Conservation (phyloP, 2,113 vertebrate species). For the Nyctibius bracteatus region DNA sequence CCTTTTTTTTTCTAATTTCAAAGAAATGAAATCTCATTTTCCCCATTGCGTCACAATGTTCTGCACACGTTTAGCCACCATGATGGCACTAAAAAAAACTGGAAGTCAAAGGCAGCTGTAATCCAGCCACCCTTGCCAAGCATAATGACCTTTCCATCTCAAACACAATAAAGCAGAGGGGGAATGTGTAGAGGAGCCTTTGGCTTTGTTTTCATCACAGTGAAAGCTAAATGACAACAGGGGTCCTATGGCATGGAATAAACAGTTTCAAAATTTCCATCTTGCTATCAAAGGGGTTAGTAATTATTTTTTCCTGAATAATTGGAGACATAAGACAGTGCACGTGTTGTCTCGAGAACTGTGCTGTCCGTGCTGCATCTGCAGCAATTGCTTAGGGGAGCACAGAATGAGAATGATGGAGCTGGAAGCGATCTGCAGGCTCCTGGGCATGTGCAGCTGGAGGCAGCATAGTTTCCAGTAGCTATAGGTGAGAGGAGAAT, state of each 20-base stretch:
- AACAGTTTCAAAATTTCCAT: background rate
- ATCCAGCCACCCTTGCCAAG: background rate
- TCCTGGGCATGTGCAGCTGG: background rate
- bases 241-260: background rate
- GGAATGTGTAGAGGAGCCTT: background rate
- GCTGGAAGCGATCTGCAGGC: background rate
- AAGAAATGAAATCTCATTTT: constrained; percentile 22
- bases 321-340: background rate
- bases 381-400: background rate
- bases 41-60: background rate
- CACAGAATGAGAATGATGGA: background rate
- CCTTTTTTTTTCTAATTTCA: background rate
- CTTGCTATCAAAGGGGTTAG: background rate
- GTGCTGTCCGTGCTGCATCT: background rate
- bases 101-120: constrained; percentile 2
- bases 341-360: background rate
- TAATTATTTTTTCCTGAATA: background rate
- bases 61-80: background rate
- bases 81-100: background rate
- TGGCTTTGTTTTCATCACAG: background rate
- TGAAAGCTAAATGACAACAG: background rate
- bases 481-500: background rate
- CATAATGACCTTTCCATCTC: constrained; percentile 5
- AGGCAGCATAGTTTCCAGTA: background rate
- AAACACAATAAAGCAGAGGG: background rate